Base-by-base conservation (phyloP, 2,113 vertebrate species). In the Alaudala cheleensis region DNA sequence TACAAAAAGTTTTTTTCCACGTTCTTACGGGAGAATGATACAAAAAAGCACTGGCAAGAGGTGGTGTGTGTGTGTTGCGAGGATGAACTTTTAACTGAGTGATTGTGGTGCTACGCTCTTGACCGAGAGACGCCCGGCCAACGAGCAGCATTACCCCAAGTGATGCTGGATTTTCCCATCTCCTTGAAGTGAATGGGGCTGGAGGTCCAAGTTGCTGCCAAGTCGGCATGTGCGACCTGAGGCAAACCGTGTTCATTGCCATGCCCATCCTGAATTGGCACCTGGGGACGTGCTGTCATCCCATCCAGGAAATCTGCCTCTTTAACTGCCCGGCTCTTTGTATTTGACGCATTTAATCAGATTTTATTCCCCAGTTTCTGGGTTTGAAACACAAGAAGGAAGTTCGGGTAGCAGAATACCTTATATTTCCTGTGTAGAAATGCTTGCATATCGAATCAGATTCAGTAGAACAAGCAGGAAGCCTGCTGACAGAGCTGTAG, bases 141-240 rank as follows among this genome's bases (percentile, higher is more conserved):
- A 7, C 21, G 25, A 29, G 45, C 57, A 29, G 26, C 6, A 1
- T 58, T 56, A 0, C 11, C 31, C 7, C 12, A 1, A 15, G 21
- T 12, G 17, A 13, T n/a, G 8, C 54, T 34, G 74, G 5, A 2
- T 60, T 79, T 78, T 42, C 44, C 47, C 14, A 0, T 20, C 20
- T 39, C 11, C 11, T 26, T 11, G 42, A 26, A 34, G 23, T 28
- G 25, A 44, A 47, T 0, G 18, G 10, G 25, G 33, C 23, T 49
- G 44, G 34, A 74, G 39, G 28, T 39, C 60, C 45, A 17, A 61
- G 19, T 14, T 16, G 2, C n/a, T 16, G 18, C 42, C 4, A 13
- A 21, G 51, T 5, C 1, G 1, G 20, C 51, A 5, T 3, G 0
- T 31, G 34, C 1, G 3, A 16, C 10, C 28, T 14, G 1, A 39